Conservation (phyloP, 2,888 invertebrate species). For the Bugulina stolonifera region DNA sequence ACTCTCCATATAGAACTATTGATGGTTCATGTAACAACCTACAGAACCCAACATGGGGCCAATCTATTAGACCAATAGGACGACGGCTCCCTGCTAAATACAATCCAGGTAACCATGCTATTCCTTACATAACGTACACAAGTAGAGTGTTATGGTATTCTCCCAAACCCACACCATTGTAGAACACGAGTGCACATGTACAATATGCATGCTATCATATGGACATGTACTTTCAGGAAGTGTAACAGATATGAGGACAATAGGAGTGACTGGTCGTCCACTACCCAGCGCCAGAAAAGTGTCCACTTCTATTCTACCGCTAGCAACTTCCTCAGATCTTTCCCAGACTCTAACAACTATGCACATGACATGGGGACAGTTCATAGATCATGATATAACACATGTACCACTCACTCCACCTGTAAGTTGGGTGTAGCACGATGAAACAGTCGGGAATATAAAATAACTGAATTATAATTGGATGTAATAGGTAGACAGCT, state of each 20-base stretch:
- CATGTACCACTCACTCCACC: slow-evolving; percentile 24
- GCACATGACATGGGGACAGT: slow-evolving; percentile 36
- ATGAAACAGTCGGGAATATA: no score
- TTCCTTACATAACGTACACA: no score
- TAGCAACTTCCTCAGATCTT: slow-evolving; percentile 28
- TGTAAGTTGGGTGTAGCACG: no score
- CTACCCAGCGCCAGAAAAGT: slow-evolving; percentile 33
- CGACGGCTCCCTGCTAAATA: neutral
- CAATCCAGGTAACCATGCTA: slow-evolving; percentile 20
- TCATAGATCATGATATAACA: slow-evolving; percentile 36
- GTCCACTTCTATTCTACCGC: slow-evolving; percentile 30
- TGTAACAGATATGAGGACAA: slow-evolving; percentile 26
- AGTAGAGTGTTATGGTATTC: no score
- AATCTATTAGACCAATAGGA: slow-evolving; percentile 1
- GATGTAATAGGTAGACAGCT: no score
- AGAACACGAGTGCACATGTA: no score
- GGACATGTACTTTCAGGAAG: slow-evolving; percentile 4
- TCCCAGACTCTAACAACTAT: slow-evolving; percentile 28
- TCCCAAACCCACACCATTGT: no score
- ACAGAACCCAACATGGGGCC: slow-evolving; percentile 17
- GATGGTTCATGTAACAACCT: slow-evolving; percentile 24
- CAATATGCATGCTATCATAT: no score
- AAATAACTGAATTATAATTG: no score
- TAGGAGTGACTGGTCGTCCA: slow-evolving; percentile 29
- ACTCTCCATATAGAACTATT: slow-evolving; percentile 22